These are phyloP conservation scores for Drosophila gunungcola DNA, from an alignment of 1,140 invertebrate species.

Conservation along the genomic window DNA sequence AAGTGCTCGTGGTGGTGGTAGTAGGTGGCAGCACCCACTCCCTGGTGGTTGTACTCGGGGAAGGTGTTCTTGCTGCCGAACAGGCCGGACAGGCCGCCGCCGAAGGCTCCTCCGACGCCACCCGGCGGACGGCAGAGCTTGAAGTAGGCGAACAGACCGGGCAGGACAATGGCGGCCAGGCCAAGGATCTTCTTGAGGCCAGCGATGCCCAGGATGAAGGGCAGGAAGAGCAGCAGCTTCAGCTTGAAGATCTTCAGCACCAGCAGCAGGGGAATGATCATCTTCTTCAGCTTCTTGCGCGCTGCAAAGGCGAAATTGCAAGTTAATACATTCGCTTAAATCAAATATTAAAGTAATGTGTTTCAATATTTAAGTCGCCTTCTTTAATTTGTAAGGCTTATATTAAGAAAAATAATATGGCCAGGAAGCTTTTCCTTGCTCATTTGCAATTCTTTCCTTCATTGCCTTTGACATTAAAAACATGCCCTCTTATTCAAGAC, in stretches of 20 bases:
- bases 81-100: conserved; percentile 70
- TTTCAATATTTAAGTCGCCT: no score
- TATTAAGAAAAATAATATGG: neutral
- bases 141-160: conserved; percentile 91
- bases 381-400: no score
- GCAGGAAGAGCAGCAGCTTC: conserved; percentile 91
- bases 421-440: neutral
- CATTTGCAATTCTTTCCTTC: neutral
- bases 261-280: conserved; percentile 92
- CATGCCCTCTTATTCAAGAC: conserved; percentile 67
- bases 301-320: conserved; percentile 85
- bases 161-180: conserved; percentile 90
- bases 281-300: conserved; percentile 91
- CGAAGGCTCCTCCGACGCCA: conserved; percentile 63
- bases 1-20: conserved; percentile 85
- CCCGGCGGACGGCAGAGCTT: conserved; percentile 89
- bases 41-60: conserved; percentile 88
- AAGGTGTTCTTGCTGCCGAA: conserved; percentile 84
- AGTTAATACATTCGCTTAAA: no score
- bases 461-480: neutral
- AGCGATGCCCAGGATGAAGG: conserved; percentile 91
- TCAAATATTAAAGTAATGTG: no score
- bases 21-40: conserved; percentile 87
- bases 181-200: conserved; percentile 93
- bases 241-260: conserved; percentile 93